Evolutionary conservation across 2,888 invertebrate genomes (phyloP), one percentile per base, ranked within the genome.

Genomic region (Pachliopta kotzebuea): DNA sequence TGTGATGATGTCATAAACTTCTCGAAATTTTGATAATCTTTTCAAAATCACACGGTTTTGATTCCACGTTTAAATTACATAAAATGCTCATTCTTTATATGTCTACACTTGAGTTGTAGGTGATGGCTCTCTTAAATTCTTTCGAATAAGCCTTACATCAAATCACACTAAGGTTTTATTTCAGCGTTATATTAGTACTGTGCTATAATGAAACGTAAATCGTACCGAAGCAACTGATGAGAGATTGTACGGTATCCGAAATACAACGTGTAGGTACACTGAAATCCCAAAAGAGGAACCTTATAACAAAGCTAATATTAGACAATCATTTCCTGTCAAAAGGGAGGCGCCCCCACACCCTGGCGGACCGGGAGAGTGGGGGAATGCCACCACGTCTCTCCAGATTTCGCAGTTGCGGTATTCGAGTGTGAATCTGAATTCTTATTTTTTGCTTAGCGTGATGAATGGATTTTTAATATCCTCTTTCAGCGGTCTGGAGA

Each of bases 281-380:
- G 67, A 73, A 78, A 76, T 90, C 88, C 86, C 89, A 78, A 81
- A 81, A 88, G 88, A 86, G 86, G 81, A 84, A 86, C 88, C 88
- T 84, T 88, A 88, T 86, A 88, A 90, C 89, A 88, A 87, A 89
- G 90, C 90, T 90, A 89, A 90, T 90, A 90, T 90, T 90, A 90
- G 90, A 88, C 89, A 90, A 90, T 90, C 90, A 90, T 91, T 90
- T 91, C 90, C 88, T 90, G 90, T 90, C 88, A 90, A 88, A 89
- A 85, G 87, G 86, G 86, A 81, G 88, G 84, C 75, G 60, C 67
- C 23, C 70, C 74, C 75, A 79, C 81, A 74, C 76, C 80, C 79
- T 77, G 77, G 76, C 76, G 75, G 76, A 76, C 74, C 75, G 78
- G 74, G 74, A 71, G 74, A 71, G 45, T 68, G 75, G 74, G 74